Conservation (phyloP, 2,113 vertebrate genomes). For the Nanorana parkeri region DNA sequence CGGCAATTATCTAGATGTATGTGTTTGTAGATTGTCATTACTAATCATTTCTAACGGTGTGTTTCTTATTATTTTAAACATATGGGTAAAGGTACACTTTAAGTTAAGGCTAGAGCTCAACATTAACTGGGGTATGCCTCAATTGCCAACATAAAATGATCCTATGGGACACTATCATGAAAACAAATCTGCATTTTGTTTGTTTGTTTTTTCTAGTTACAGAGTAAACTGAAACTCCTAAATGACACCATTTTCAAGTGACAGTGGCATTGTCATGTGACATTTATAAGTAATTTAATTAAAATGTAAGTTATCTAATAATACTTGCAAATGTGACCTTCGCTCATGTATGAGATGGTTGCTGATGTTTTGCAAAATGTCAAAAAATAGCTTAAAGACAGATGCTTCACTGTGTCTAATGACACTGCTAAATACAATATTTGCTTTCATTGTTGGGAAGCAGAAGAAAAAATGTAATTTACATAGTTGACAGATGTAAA, state of each 20-base stretch:
- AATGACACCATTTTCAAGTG: constrained; percentile 55
- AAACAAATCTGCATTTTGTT: too few species aligned
- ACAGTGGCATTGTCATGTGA: constrained; percentile 69
- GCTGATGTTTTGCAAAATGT: constrained; percentile 76
- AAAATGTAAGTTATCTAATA: constrained; percentile 73
- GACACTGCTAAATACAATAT: constrained; percentile 37
- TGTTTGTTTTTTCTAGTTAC: too few species aligned
- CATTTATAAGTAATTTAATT: constrained; percentile 81
- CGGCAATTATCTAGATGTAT: too few species aligned
- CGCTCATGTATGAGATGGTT: constrained; percentile 70
- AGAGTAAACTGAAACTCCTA: too few species aligned
- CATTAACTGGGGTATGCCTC: too few species aligned
- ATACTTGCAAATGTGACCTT: constrained; percentile 87
- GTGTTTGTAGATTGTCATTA: too few species aligned
- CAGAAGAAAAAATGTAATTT: neutral
- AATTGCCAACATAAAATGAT: too few species aligned
- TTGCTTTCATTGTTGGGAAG: constrained; percentile 13
- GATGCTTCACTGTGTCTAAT: constrained; percentile 39
- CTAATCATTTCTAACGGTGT: too few species aligned
- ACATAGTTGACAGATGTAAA: neutral
- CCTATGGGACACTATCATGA: too few species aligned
- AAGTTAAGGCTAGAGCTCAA: too few species aligned
- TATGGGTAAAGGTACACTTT: too few species aligned
- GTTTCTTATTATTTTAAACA: too few species aligned
- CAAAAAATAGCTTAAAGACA: constrained; percentile 68